Conservation (phyloP, 2,797 vertebrate genomes). For the Acanthurus leucopareius region DNA sequence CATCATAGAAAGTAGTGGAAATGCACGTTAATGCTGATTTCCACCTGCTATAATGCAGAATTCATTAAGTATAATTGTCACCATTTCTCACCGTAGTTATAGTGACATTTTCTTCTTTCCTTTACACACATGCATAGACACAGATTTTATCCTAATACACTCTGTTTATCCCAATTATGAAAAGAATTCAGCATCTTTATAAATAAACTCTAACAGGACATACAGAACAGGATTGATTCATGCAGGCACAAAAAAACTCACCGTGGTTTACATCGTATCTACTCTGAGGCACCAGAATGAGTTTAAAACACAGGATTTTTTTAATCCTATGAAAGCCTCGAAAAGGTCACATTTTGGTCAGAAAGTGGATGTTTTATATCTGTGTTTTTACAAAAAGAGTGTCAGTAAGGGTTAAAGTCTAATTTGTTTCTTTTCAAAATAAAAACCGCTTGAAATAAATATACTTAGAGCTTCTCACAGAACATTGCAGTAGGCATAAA, state of each 20-base stretch:
- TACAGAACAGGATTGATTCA: conserved; percentile 18
- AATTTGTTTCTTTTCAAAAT: conserved; percentile 14
- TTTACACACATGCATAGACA: too few relatives aligned
- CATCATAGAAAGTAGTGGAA: too few relatives aligned
- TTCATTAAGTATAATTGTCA: too few relatives aligned
- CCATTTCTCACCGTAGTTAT: too few relatives aligned
- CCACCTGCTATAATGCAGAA: too few relatives aligned
- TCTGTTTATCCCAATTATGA: conserved; percentile 47
- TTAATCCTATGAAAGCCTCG: neutral
- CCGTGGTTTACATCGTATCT: neutral
- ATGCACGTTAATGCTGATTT: too few relatives aligned
- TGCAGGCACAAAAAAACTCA: conserved; percentile 14
- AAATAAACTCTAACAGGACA: conserved; percentile 55
- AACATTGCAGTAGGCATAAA: conserved; percentile 36
- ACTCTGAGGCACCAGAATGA: neutral
- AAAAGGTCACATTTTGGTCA: conserved; percentile 1
- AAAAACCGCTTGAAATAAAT: conserved; percentile 11
- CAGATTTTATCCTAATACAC: neutral
- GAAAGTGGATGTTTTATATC: neutral
- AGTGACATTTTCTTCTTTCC: too few relatives aligned
- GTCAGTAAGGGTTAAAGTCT: conserved; percentile 1
- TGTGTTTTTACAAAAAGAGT: neutral
- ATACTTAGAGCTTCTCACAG: neutral
- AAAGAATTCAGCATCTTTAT: conserved; percentile 36
- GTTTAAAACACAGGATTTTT: neutral